Evolutionary conservation across 2,113 vertebrate genomes (phyloP).

Genomic region (Lepidothrix coronata): DNA sequence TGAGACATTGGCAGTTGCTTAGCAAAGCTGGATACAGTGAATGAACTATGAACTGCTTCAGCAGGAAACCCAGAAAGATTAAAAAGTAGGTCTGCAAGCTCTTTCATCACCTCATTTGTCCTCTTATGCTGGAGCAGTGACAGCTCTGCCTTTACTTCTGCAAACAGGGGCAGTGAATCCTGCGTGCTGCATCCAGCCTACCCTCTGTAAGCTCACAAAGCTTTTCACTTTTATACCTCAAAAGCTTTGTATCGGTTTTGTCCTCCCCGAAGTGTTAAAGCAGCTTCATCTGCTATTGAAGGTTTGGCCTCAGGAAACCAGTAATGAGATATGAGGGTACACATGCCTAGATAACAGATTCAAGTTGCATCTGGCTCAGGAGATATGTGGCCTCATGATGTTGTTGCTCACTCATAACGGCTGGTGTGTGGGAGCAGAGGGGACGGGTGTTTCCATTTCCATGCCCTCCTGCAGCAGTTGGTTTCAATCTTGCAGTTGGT

Average conservation of each 20-base stretch:
- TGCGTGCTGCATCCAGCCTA: not conserved
- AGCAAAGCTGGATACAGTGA: not conserved
- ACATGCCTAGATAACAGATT: not conserved
- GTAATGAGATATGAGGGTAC: accelerated
- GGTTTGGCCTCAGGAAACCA: not conserved
- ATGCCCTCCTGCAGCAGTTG: not conserved
- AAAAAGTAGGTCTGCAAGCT: not conserved
- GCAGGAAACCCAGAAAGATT: not conserved
- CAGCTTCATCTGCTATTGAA: not conserved
- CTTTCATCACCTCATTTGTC: accelerated
- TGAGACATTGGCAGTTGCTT: accelerated
- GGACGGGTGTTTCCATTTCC: not conserved
- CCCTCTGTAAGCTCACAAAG: not conserved
- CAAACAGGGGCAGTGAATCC: not conserved
- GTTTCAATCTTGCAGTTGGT: not conserved
- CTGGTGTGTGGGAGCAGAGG: not conserved
- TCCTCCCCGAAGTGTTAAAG: not conserved
- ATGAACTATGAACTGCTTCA: not conserved
- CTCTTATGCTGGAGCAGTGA: not conserved
- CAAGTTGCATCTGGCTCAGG: not conserved
- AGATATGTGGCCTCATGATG: not conserved
- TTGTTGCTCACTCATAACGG: not conserved
- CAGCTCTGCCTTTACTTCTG: accelerated
- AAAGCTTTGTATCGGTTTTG: not conserved
- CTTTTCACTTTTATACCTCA: not conserved